Conservation (phyloP, 2,797 vertebrate species). For the Siniperca undulata region DNA sequence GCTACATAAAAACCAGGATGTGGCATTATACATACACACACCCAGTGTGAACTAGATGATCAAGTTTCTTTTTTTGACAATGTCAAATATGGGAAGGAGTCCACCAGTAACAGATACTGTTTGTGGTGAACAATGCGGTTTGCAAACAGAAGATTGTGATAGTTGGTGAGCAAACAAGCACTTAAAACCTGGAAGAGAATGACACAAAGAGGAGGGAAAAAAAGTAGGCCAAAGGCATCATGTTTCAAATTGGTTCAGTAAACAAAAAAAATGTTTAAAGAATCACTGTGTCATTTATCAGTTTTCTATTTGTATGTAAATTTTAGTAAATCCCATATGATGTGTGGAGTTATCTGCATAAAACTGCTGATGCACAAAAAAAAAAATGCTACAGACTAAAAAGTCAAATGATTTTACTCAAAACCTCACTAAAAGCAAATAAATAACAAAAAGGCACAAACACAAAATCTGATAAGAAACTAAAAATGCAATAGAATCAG, state of each 20-base stretch:
- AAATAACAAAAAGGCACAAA: constrained; percentile 16
- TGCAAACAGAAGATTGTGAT: not conserved
- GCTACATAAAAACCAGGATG: constrained; percentile 53
- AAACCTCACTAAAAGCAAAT: constrained; percentile 1
- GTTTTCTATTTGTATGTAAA: constrained; percentile 69
- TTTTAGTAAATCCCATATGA: constrained; percentile 53
- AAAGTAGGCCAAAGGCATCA: constrained; percentile 31
- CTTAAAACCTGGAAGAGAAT: constrained; percentile 16
- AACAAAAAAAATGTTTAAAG: constrained; percentile 36
- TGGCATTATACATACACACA: constrained; percentile 29
- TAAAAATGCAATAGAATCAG: constrained; percentile 5
- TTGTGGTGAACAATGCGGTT: constrained; percentile 20
- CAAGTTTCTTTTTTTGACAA: constrained; percentile 52
- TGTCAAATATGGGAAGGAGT: constrained; percentile 9
- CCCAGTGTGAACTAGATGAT: constrained; percentile 48
- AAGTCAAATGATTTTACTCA: constrained; percentile 15
- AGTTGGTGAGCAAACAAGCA: constrained; percentile 5
- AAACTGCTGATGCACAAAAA: constrained; percentile 38
- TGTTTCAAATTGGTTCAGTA: constrained; percentile 52
- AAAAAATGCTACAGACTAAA: not conserved
- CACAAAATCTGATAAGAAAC: constrained; percentile 25
- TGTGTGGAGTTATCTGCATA: constrained; percentile 35
- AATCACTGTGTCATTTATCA: constrained; percentile 43
- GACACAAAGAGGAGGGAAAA: not conserved
- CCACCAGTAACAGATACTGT: constrained; percentile 29